Evolutionary conservation across 2,888 invertebrate species (phyloP), one percentile per base, ranked within the genome.

Genomic region (Phortica okadai): DNA sequence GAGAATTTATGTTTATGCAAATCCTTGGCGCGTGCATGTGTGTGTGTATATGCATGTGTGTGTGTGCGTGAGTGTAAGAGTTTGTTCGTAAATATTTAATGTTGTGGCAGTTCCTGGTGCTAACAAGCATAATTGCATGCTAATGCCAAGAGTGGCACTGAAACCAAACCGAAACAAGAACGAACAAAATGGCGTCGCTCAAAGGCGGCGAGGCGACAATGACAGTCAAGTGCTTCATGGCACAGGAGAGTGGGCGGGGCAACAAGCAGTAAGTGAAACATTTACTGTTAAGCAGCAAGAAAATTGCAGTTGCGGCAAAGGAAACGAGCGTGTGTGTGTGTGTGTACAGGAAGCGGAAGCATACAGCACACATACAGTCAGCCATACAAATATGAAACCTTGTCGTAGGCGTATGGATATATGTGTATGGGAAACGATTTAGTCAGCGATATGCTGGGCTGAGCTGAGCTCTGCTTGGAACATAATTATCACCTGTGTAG

Each of bases 1-100:
- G 88, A 85, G 77, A 86, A 88, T 86, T 84, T 88, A 88, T 88
- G 82, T 78, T 78, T 82, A 83, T 84, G 79, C 81, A 80, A 85
- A 82, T 84, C 25, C 70, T 42, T 42, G 66, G 54, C 70, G 21
- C 70, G 10, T 33, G 45, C 64, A 42, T 74, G 75, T 56, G 67
- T 16, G 54, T 56, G n/a, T 59, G 42, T 73, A 42, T 41, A 16
- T 41, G 59, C 41, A 14, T 8, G 21, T 11, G 59, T 66, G 41
- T 66, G 33, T 56, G 56, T 74, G 41, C 42, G 42, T 62, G 62
- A 50, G 64, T 62, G 45, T 50, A n/a, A 64, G 64, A 21, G 33
- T 50, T 45, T 45, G 10, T 50, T 58, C 58, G 67, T 74, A 66
- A 74, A 74, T 70, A 70, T 70, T 70, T 70, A 70, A 70, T 74